These are phyloP conservation scores for Forbesichthys agassizii DNA, from an alignment of 2,113 vertebrate genomes.

Conservation along the genomic window DNA sequence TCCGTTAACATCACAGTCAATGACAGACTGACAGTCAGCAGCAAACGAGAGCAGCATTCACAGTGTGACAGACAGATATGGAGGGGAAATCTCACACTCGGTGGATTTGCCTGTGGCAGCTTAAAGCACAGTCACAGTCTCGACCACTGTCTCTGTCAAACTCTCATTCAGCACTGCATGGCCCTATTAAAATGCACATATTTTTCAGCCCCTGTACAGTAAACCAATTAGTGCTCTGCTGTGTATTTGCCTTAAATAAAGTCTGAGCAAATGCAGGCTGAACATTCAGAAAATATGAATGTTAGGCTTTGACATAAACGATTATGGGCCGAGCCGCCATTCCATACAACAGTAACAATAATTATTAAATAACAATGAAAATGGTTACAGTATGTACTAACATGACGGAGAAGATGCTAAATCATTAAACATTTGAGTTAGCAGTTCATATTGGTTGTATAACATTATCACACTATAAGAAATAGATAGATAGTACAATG, in stretches of 20 bases:
- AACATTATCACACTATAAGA: neutral
- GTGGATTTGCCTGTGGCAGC: conserved; percentile 26
- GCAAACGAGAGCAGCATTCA: conserved; percentile 49
- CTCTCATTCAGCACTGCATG: conserved; percentile 5
- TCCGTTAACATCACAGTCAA: conserved; percentile 42
- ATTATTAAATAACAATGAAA: conserved; percentile 32
- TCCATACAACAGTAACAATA: conserved; percentile 21
- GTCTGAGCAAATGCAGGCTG: conserved; percentile 42
- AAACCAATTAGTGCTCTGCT: conserved; percentile 8
- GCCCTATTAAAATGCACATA: conserved; percentile 30
- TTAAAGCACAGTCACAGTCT: conserved; percentile 52
- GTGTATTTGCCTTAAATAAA: conserved; percentile 9
- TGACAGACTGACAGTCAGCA: conserved; percentile 56
- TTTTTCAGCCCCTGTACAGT: conserved; percentile 21
- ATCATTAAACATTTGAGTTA: neutral
- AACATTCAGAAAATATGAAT: conserved; percentile 8
- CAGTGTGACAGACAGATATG: conserved; percentile 30
- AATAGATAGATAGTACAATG: neutral
- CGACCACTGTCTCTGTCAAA: conserved; percentile 37
- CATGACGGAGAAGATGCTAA: conserved; percentile 41
- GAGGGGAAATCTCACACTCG: conserved; percentile 39
- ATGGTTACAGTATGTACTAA: conserved; percentile 33
- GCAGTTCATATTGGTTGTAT: conserved; percentile 11
- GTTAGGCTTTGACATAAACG: conserved; percentile 31
- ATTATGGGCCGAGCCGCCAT: conserved; percentile 40